A percentile compares a stretch with the other conserved stretches of the same genome.
Evolutionary conservation across 2,113 vertebrate species (phyloP).

Genomic region (Microtus pennsylvanicus): DNA sequence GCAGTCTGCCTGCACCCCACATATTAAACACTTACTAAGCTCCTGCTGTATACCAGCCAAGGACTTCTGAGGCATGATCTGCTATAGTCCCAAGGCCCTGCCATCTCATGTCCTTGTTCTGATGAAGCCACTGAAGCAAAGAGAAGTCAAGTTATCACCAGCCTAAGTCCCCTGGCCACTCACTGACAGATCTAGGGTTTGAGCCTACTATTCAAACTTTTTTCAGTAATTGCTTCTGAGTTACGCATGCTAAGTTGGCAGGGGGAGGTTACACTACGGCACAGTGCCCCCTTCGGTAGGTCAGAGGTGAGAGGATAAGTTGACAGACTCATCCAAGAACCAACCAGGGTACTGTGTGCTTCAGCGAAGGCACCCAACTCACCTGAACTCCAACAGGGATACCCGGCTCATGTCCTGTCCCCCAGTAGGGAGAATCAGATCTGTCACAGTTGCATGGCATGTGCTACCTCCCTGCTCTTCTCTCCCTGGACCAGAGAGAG

Average conservation of each 20-base stretch:
- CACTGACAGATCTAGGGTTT: neutral
- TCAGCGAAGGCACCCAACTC: neutral
- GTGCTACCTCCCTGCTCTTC: neutral
- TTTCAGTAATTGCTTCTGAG: neutral
- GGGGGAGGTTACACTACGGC: accelerated
- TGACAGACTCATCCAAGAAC: neutral
- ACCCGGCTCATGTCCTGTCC: neutral
- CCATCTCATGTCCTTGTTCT: neutral
- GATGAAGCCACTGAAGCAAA: neutral
- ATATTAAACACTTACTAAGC: neutral
- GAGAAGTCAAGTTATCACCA: neutral
- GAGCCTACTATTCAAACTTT: neutral
- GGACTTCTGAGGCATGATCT: neutral
- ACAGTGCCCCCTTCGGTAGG: too few relatives aligned
- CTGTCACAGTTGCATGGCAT: neutral
- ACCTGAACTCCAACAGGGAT: accelerated
- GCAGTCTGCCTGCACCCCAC: accelerated
- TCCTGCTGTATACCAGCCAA: neutral
- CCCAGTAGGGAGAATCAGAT: neutral
- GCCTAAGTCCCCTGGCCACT: neutral
- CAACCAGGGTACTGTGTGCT: neutral
- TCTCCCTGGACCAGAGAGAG: neutral
- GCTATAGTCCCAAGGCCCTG: neutral
- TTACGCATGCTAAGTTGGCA: accelerated
- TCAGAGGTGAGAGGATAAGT: neutral